phyloP scores from a whole-genome alignment of 2,797 vertebrate species.

The Hyperoplus lanceolatus region DNA sequence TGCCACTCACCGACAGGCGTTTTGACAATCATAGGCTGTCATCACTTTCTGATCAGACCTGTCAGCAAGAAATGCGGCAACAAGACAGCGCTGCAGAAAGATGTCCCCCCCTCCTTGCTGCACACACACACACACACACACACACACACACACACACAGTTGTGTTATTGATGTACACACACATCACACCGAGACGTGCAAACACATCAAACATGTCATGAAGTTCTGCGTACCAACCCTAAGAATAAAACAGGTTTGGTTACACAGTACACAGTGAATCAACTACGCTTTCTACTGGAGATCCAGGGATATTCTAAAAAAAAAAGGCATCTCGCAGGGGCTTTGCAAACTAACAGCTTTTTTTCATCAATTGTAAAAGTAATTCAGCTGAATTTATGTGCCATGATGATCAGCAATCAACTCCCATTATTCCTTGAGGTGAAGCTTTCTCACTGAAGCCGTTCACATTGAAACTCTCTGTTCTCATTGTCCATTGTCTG shows the following conservation, averaged over 20 bases:
- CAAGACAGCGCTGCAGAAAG: slow-evolving; percentile 81
- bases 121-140: slow-evolving; percentile 66
- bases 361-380: slow-evolving; percentile 24
- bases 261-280: slow-evolving; percentile 53
- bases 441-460: background rate
- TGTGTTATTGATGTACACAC: slow-evolving; percentile 85
- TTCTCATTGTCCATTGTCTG: background rate
- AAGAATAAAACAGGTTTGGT: slow-evolving; percentile 74
- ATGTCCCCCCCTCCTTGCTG: slow-evolving; percentile 54
- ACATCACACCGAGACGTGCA: slow-evolving; percentile 73
- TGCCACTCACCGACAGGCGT: slow-evolving; percentile 85
- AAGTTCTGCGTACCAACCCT: slow-evolving; percentile 69
- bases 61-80: slow-evolving; percentile 84
- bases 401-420: slow-evolving; percentile 8
- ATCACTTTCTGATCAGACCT: slow-evolving; percentile 88
- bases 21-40: slow-evolving; percentile 91
- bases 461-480: background rate
- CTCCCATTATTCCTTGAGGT: slow-evolving; percentile 1
- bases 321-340: slow-evolving; percentile 7
- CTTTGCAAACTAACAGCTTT: slow-evolving; percentile 33
- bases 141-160: slow-evolving; percentile 64
- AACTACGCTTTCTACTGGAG: slow-evolving; percentile 45
- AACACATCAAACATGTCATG: slow-evolving; percentile 87
- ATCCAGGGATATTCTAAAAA: slow-evolving; percentile 48
- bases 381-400: slow-evolving; percentile 1